A percentile compares a stretch with the other conserved stretches of the same genome.
Conservation (phyloP, 2,797 vertebrate genomes). For the Megalops cyprinoides region DNA sequence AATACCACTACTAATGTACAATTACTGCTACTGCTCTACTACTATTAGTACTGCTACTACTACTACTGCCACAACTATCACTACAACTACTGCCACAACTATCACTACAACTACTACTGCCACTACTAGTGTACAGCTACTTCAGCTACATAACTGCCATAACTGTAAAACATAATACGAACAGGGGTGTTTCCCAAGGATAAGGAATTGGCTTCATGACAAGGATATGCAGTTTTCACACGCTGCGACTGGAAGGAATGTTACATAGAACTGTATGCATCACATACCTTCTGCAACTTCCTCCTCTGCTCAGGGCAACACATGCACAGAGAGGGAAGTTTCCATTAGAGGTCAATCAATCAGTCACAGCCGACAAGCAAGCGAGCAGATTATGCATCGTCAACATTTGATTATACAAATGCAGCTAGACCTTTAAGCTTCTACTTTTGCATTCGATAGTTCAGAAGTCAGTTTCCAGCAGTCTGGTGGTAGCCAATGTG, state of each 20-base stretch:
- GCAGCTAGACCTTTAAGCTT: not conserved
- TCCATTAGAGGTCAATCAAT: not conserved
- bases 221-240: too few species aligned
- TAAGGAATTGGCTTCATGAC: too few species aligned
- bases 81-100: not conserved
- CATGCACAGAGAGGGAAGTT: not conserved
- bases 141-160: too few species aligned
- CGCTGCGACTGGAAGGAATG: too few species aligned
- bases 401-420: not conserved
- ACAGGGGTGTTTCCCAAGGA: too few species aligned
- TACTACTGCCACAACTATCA: not conserved
- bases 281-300: conserved; percentile 25
- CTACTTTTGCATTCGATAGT: not conserved
- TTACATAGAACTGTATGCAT: not conserved
- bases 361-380: too few species aligned
- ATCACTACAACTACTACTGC: not conserved
- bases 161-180: too few species aligned
- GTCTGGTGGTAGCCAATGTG: not conserved
- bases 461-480: not conserved
- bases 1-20: not conserved
- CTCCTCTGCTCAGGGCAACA: conserved; percentile 16
- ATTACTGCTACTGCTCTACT: not conserved
- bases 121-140: too few species aligned
- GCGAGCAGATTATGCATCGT: not conserved
- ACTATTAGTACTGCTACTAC: not conserved